A percentile compares a stretch with the other conserved stretches of the same genome.
Conservation (phyloP, 2,797 vertebrate genomes). For the Hypotaenidia philippensis region DNA sequence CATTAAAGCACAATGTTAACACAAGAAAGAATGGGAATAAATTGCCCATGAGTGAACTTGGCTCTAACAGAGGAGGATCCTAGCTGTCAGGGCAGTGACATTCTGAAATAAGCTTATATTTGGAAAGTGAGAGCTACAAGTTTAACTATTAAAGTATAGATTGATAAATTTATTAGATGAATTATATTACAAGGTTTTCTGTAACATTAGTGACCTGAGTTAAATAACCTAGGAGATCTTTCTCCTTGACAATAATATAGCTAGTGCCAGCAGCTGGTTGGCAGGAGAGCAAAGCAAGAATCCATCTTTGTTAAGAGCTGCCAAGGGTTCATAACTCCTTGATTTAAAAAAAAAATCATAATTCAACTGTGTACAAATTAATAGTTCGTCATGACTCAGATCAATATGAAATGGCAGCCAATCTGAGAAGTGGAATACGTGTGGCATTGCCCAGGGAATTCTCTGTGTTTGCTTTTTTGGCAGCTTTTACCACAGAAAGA, state of each 20-base stretch:
- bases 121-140: neutral
- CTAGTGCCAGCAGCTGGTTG: neutral
- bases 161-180: neutral
- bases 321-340: conserved; percentile 30
- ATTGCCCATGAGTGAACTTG: neutral
- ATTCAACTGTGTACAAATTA: conserved; percentile 63
- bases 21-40: neutral
- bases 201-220: neutral
- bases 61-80: neutral
- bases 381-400: conserved; percentile 64
- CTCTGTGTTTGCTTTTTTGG: conserved; percentile 54
- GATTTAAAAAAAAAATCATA: neutral
- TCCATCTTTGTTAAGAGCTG: conserved; percentile 26
- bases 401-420: conserved; percentile 60
- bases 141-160: neutral
- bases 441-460: conserved; percentile 15
- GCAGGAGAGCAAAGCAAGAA: conserved; percentile 6
- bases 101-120: neutral
- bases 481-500: conserved; percentile 46
- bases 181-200: neutral
- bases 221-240: neutral
- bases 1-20: neutral
- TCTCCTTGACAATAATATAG: neutral
- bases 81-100: neutral
- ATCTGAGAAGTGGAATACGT: conserved; percentile 34